These are phyloP conservation scores for Drosophila santomea DNA, from an alignment of 1,140 invertebrate species.

Conservation along the genomic window DNA sequence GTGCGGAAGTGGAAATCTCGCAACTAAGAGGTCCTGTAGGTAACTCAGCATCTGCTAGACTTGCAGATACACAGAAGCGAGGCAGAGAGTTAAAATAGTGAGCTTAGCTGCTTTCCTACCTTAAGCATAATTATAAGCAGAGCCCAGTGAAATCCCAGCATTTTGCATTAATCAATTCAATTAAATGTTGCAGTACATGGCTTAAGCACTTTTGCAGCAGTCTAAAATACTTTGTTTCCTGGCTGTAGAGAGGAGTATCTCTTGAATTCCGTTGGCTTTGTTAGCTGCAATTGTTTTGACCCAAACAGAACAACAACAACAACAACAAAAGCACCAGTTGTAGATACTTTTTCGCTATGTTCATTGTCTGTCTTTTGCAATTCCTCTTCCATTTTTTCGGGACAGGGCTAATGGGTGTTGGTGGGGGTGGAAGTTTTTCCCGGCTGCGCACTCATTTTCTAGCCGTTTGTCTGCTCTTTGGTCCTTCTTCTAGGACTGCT, in stretches of 20 bases:
- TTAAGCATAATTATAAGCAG: too few species aligned
- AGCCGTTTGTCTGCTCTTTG: slow-evolving; percentile 9
- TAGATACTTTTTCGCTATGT: slow-evolving; percentile 44
- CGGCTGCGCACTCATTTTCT: slow-evolving; percentile 25
- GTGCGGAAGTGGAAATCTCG: slow-evolving; percentile 14
- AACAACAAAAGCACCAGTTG: slow-evolving; percentile 34
- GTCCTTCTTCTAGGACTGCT: neutral
- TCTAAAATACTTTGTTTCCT: neutral
- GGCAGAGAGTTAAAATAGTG: too few species aligned
- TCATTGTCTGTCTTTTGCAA: slow-evolving; percentile 34
- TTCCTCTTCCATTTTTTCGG: neutral
- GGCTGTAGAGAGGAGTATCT: neutral
- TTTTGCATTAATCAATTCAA: neutral
- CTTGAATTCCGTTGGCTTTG: slow-evolving; percentile 44
- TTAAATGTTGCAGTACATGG: neutral
- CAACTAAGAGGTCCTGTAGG: neutral
- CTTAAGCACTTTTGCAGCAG: neutral
- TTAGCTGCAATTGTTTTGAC: slow-evolving; percentile 55
- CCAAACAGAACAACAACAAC: slow-evolving; percentile 10
- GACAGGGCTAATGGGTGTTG: slow-evolving; percentile 2
- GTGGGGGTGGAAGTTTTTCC: slow-evolving; percentile 12
- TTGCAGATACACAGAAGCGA: neutral
- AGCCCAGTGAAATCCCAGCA: too few species aligned
- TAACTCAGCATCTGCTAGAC: neutral
- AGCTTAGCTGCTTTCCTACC: too few species aligned